phyloP scores from a whole-genome alignment of 2,888 invertebrate genomes.

The Biston stratarius region DNA sequence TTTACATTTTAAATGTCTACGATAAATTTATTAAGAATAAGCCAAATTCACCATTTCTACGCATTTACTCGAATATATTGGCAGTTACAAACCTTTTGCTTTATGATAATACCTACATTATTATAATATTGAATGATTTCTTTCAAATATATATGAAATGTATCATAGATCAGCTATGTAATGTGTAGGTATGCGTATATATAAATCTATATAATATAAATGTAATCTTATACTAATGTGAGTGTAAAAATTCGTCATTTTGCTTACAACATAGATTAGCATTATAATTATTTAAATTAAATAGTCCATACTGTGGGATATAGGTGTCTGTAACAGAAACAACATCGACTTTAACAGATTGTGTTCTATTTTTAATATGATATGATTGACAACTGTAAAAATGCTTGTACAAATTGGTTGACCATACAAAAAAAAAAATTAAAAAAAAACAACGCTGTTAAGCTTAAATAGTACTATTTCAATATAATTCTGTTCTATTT shows the following conservation, averaged over 20 bases:
- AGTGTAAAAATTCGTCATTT: constrained; percentile 72
- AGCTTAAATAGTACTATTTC: neutral
- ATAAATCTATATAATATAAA: constrained; percentile 9
- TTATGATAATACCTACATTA: neutral
- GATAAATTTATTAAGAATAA: constrained; percentile 11
- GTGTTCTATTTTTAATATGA: neutral
- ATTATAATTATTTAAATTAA: constrained; percentile 2
- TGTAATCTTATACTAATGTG: constrained; percentile 48
- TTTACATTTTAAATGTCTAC: constrained; percentile 23
- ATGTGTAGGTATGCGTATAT: constrained; percentile 1
- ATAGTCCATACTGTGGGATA: constrained; percentile 1
- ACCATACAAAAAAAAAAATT: neutral
- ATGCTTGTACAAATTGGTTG: neutral
- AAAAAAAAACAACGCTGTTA: neutral
- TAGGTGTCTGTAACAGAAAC: neutral
- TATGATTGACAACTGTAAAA: neutral
- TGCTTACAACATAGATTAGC: constrained; percentile 52
- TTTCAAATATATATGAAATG: constrained; percentile 26
- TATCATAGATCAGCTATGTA: constrained; percentile 15
- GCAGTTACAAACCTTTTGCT: constrained; percentile 7
- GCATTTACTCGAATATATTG: constrained; percentile 12
- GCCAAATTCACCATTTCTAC: constrained; percentile 12
- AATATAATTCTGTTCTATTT: neutral
- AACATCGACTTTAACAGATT: neutral
- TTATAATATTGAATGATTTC: constrained; percentile 8